A percentile compares a stretch with the other conserved stretches of the same genome.
These are phyloP conservation scores for Ostrea denselamellosa DNA, from an alignment of 1,140 invertebrate species.

Conservation along the genomic window DNA sequence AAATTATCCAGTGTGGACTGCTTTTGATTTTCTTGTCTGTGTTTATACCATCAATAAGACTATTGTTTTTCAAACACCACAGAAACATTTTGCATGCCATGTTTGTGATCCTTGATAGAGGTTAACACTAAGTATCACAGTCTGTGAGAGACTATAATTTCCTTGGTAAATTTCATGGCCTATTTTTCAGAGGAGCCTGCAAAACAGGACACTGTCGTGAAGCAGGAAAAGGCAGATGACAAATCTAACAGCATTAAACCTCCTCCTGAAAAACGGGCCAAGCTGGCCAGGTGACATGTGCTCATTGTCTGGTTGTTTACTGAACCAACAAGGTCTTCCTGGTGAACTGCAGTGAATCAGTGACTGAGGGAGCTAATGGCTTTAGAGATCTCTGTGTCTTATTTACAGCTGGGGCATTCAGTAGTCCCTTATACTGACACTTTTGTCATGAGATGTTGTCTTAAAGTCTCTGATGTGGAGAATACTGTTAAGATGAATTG, in stretches of 20 bases:
- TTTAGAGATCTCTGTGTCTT: neutral
- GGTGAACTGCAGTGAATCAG: neutral
- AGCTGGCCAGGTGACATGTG: slow-evolving; percentile 78
- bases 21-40: too few relatives aligned
- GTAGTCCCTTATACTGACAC: neutral
- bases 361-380: neutral
- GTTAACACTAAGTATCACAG: too few relatives aligned
- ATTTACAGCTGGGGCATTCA: neutral
- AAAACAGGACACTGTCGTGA: slow-evolving; percentile 79
- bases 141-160: too few relatives aligned
- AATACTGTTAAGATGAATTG: neutral
- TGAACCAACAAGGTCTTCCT: neutral
- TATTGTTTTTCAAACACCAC: too few relatives aligned
- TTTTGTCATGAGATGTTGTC: too few relatives aligned
- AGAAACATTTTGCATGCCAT: too few relatives aligned
- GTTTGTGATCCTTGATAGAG: too few relatives aligned
- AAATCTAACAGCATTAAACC: slow-evolving; percentile 84
- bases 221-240: slow-evolving; percentile 61
- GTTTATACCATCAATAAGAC: too few relatives aligned
- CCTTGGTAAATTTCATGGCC: too few relatives aligned
- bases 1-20: too few relatives aligned
- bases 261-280: slow-evolving; percentile 91
- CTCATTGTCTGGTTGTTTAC: neutral
- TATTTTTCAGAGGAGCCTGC: slow-evolving; percentile 72
- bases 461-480: too few relatives aligned